Conservation (phyloP, 2,888 invertebrate species). For the Chironomus riparius region DNA sequence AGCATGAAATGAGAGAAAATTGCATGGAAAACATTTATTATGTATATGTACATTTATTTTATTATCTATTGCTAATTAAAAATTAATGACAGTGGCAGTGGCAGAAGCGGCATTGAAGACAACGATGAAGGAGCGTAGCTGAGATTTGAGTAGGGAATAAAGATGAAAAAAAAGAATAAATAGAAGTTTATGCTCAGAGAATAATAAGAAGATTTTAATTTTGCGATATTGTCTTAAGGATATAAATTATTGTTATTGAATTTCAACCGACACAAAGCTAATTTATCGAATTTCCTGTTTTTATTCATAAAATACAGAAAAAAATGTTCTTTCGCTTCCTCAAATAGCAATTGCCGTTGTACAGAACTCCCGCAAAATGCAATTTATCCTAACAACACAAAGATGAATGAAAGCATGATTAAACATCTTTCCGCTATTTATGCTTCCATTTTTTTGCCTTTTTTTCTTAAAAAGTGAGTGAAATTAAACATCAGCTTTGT, state of each 20-base stretch:
- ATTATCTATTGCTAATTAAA: not conserved
- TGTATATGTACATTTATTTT: not conserved
- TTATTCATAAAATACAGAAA: no score
- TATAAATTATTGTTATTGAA: constrained; percentile 20
- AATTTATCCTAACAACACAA: not conserved
- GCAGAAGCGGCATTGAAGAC: not conserved
- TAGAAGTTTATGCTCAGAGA: not conserved
- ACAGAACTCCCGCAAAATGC: not conserved
- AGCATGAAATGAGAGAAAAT: no score
- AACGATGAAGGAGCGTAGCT: no score
- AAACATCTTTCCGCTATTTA: not conserved
- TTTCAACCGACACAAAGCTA: not conserved
- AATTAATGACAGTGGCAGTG: not conserved
- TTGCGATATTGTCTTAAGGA: constrained; percentile 13
- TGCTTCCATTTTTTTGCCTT: not conserved
- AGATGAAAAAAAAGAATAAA: no score
- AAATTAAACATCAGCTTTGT: no score
- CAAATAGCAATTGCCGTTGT: no score
- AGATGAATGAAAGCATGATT: not conserved
- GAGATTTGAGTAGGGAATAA: no score
- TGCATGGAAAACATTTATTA: no score
- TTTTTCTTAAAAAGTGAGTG: no score
- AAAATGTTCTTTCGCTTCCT: no score
- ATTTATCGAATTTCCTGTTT: constrained; percentile 1
- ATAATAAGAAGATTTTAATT: constrained; percentile 12